Evolutionary conservation across 2,797 vertebrate species (phyloP), one percentile per base, ranked within the genome.

Genomic region (Paguma larvata): DNA sequence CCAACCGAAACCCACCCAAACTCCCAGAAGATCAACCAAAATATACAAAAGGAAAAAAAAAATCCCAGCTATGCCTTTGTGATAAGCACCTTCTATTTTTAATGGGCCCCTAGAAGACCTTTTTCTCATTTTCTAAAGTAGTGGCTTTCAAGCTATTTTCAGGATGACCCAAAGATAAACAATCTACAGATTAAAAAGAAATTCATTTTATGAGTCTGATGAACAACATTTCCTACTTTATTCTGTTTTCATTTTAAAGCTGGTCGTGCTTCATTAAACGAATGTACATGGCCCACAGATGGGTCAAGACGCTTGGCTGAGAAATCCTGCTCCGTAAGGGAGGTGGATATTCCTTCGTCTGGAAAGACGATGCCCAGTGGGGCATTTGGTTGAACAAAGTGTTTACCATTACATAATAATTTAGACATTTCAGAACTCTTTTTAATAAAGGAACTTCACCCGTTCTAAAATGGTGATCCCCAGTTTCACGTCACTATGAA

Each of bases 1-100:
- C 5, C 82, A 92, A 93, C 95, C 38, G 82, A 87, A 93, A 93
- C 18, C 25, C 67, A 89, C n/a, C 23, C 38, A 75, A 77, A 96
- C 23, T 89, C 21, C 75, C 34, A 34, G 44, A 85, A 89, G 23
- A 44, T 25, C 46, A 63, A 75, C 23, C 78, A 63, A 67, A 88
- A 70, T 30, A 59, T 79, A 59, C 0, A 83, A 77, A 0, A 83
- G 16, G 41, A 75, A 85, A 88, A 46, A 75, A 85, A 88, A 95
- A 63, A 27, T 9, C n/a, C 0, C 16, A 23, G 5, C 48, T 30
- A 68, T 23, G 65, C 2, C 32, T 88, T 32, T 25, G 38, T 75
- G 79, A 34, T 41, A 12, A 5, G 46, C 6, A 5, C 6, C 78
- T 75, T n/a, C 62, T 86, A 32, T 41, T 80, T 72, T 85, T 59